Evolutionary conservation across 2,113 vertebrate genomes (phyloP).

Genomic region (Alligator mississippiensis): DNA sequence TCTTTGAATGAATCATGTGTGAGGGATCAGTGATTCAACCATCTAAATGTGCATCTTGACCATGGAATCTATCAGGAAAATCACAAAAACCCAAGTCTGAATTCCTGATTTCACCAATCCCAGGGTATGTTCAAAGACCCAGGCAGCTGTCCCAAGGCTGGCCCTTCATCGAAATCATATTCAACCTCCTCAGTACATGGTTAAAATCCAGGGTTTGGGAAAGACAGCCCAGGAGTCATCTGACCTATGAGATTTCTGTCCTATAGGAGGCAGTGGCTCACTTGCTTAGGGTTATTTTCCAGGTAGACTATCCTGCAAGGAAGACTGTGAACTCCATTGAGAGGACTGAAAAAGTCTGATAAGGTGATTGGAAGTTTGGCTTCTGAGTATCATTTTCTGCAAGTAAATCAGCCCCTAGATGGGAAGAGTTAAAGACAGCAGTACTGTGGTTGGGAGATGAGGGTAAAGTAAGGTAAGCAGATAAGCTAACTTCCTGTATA

Average conservation of each 20-base stretch:
- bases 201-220: neutral
- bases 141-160: neutral
- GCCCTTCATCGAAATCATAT: neutral
- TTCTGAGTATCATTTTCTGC: neutral
- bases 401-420: neutral
- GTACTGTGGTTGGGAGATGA: neutral
- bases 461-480: neutral
- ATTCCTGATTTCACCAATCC: neutral
- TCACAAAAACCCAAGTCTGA: neutral
- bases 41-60: neutral
- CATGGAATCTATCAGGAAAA: neutral
- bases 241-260: neutral
- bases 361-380: neutral
- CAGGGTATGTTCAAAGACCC: neutral
- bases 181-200: neutral
- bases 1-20: neutral
- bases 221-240: neutral
- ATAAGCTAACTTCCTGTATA: neutral
- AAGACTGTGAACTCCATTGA: neutral
- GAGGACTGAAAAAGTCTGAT: neutral
- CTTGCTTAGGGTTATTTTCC: neutral
- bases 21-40: neutral
- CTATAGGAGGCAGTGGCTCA: neutral
- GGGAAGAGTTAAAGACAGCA: neutral
- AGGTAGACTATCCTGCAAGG: neutral